Percentiles rank a stretch among this genome's conserved stretches.
Conservation (phyloP, 2,797 vertebrate genomes). For the Cossypha heuglini region DNA sequence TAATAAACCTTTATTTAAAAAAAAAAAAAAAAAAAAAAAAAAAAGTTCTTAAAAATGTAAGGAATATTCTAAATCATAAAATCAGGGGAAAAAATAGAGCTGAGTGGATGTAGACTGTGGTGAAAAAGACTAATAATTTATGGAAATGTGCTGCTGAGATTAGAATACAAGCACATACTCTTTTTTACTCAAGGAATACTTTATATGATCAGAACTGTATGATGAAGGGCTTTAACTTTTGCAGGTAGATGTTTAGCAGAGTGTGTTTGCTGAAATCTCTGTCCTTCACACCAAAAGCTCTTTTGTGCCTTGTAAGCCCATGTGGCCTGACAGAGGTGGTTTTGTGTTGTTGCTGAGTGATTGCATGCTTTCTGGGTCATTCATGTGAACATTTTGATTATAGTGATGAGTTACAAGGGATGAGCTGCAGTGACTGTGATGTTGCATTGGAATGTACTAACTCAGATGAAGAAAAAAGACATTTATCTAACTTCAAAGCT, state of each 20-base stretch:
- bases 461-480: constrained; percentile 42
- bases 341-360: constrained; percentile 44
- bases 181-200: neutral
- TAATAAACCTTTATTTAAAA: neutral
- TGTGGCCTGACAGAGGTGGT: constrained; percentile 40
- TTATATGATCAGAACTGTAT: neutral
- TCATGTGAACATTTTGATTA: constrained; percentile 68
- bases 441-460: constrained; percentile 33
- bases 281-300: constrained; percentile 24
- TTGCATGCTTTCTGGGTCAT: constrained; percentile 47
- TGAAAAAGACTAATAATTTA: neutral
- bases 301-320: constrained; percentile 46
- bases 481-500: constrained; percentile 50
- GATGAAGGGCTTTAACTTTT: constrained; percentile 1
- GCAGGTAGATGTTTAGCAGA: neutral
- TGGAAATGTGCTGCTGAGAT: neutral
- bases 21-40: neutral
- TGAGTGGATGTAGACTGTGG: neutral
- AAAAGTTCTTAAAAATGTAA: neutral
- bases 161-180: neutral
- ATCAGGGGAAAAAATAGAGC: neutral
- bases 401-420: constrained; percentile 59
- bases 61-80: neutral
- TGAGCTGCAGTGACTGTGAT: constrained; percentile 34
- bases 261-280: constrained; percentile 3